Conservation (phyloP, 2,888 invertebrate species). For the Eurytoma californica region DNA sequence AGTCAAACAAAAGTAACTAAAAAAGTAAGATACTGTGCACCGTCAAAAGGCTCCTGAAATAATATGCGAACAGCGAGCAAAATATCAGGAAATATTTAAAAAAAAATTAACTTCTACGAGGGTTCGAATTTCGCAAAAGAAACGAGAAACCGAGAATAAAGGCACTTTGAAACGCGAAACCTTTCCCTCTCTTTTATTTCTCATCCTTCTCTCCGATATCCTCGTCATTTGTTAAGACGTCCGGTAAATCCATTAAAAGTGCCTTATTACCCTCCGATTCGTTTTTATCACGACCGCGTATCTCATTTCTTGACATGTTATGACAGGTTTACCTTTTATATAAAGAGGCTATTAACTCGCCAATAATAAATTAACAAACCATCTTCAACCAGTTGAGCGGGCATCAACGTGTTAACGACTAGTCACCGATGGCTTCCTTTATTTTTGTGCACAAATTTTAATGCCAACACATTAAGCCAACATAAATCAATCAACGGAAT, state of each 20-base stretch:
- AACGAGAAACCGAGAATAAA: slow-evolving; percentile 20
- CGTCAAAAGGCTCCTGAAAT: no score
- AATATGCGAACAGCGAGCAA: no score
- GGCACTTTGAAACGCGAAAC: slow-evolving; percentile 37
- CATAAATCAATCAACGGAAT: slow-evolving; percentile 33
- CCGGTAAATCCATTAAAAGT: slow-evolving; percentile 34
- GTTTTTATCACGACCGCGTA: slow-evolving; percentile 10
- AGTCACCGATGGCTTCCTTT: slow-evolving; percentile 10
- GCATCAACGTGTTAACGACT: neutral
- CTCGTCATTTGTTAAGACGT: slow-evolving; percentile 34
- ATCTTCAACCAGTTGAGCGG: neutral
- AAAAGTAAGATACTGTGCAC: no score
- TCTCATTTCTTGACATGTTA: slow-evolving; percentile 35
- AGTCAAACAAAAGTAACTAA: no score
- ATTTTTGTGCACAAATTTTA: neutral
- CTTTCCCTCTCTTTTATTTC: slow-evolving; percentile 6
- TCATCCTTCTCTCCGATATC: slow-evolving; percentile 30
- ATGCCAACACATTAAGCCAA: no score
- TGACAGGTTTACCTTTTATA: slow-evolving; percentile 25
- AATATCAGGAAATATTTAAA: neutral
- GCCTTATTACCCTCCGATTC: slow-evolving; percentile 38
- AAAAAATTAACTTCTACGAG: neutral
- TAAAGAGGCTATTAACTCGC: slow-evolving; percentile 8
- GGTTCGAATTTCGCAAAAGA: slow-evolving; percentile 47
- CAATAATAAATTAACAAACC: slow-evolving; percentile 34